A percentile compares a stretch with the other conserved stretches of the same genome.
Conservation (phyloP, 1,140 invertebrate genomes). For the Rhysida immarginata region DNA sequence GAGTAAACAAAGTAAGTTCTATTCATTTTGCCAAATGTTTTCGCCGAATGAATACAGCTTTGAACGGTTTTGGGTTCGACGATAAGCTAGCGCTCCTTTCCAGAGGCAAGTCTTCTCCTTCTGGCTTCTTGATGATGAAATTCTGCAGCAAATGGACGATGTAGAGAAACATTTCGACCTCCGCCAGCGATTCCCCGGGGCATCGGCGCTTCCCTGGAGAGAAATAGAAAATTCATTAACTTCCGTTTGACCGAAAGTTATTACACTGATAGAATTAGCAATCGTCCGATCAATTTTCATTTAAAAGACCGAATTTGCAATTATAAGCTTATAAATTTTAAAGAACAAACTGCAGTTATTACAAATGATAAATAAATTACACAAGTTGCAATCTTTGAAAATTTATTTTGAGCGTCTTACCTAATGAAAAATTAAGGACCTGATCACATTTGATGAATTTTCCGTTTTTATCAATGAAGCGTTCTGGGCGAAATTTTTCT, state of each 20-base stretch:
- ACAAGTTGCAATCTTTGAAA: too few species aligned
- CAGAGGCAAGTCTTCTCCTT: not conserved
- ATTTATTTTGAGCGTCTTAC: not conserved
- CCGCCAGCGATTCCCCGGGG: conserved; percentile 20
- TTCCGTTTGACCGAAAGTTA: too few species aligned
- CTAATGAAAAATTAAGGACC: conserved; percentile 3
- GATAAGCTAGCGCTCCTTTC: not conserved
- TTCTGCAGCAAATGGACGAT: conserved; percentile 20
- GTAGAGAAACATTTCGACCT: conserved; percentile 19
- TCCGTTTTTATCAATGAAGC: conserved; percentile 13
- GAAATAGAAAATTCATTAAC: too few species aligned
- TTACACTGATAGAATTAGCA: too few species aligned
- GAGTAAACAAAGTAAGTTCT: too few species aligned
- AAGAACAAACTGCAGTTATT: too few species aligned
- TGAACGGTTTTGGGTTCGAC: not conserved
- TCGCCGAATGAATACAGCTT: not conserved
- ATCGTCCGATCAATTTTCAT: too few species aligned
- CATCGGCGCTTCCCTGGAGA: conserved; percentile 18
- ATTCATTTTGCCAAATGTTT: too few species aligned
- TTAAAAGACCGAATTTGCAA: too few species aligned
- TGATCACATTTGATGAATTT: conserved; percentile 1
- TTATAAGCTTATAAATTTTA: too few species aligned
- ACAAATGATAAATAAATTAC: too few species aligned
- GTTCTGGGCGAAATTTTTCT: conserved; percentile 10
- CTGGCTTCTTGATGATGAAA: not conserved